Evolutionary conservation across 1,140 invertebrate species (phyloP).

Genomic region (Riptortus pedestris): DNA sequence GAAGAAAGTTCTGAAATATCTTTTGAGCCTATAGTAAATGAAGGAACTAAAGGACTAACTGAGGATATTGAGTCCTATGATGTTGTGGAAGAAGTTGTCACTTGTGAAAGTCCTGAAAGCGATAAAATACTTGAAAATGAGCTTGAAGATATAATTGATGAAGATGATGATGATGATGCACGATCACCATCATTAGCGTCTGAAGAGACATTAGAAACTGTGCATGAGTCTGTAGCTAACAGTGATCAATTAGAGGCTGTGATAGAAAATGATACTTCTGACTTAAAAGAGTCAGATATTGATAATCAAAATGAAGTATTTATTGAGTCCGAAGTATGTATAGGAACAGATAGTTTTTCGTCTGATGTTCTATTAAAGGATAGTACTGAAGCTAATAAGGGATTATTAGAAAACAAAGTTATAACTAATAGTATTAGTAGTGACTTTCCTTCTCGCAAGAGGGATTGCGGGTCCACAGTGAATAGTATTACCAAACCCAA

Average conservation of each 20-base stretch:
- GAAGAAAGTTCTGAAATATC: neutral
- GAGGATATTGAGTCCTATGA: neutral
- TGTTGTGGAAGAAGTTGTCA: slow-evolving; percentile 9
- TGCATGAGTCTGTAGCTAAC: neutral
- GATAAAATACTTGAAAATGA: neutral
- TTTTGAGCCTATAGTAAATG: too few species aligned
- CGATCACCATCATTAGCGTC: neutral
- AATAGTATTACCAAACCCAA: neutral
- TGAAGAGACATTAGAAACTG: slow-evolving; percentile 4
- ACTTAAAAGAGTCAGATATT: neutral
- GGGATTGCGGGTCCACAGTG: neutral
- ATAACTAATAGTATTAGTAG: neutral
- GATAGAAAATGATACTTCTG: slow-evolving; percentile 3
- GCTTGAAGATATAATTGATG: neutral
- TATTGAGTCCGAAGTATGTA: neutral
- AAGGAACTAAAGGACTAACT: neutral
- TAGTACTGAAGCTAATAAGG: too few species aligned
- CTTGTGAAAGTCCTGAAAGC: neutral
- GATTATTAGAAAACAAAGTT: too few species aligned
- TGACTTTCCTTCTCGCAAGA: neutral
- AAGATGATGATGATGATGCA: neutral
- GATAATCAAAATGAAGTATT: slow-evolving; percentile 9
- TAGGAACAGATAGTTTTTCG: neutral
- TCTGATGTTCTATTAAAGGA: too few species aligned
- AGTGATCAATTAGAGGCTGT: neutral